phyloP scores from a whole-genome alignment of 2,888 invertebrate genomes.

The Ischnus inquisitorius region DNA sequence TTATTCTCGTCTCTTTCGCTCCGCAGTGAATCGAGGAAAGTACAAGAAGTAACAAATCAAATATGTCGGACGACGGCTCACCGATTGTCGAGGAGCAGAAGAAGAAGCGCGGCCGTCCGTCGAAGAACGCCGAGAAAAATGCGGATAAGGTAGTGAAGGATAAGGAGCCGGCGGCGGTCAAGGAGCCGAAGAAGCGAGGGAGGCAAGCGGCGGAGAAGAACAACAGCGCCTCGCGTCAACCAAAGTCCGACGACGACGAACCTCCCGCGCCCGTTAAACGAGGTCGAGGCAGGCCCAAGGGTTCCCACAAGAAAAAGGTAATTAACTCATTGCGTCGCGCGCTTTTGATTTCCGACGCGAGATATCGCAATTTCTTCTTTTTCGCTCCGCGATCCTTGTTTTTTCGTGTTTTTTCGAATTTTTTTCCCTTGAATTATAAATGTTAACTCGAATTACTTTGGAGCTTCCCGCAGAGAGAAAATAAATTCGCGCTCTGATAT shows the following conservation, averaged over 20 bases:
- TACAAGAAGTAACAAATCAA: slow-evolving; percentile 29
- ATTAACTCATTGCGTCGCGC: not conserved
- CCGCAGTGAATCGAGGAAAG: slow-evolving; percentile 46
- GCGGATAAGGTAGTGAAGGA: slow-evolving; percentile 67
- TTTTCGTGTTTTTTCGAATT: too few relatives aligned
- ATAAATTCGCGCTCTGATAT: slow-evolving; percentile 38
- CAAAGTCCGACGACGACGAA: slow-evolving; percentile 84
- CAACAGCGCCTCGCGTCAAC: slow-evolving; percentile 77
- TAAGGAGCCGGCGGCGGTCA: slow-evolving; percentile 70
- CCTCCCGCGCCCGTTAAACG: slow-evolving; percentile 82
- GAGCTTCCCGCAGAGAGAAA: too few relatives aligned
- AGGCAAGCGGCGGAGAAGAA: slow-evolving; percentile 82
- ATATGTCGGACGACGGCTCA: slow-evolving; percentile 85
- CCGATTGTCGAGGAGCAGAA: slow-evolving; percentile 84
- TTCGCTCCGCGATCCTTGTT: not conserved
- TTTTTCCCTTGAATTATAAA: too few relatives aligned
- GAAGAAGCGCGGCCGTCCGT: slow-evolving; percentile 84
- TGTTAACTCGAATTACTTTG: not conserved
- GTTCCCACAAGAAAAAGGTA: slow-evolving; percentile 84
- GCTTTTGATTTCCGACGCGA: not conserved
- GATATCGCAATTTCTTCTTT: not conserved
- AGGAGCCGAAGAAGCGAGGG: slow-evolving; percentile 83
- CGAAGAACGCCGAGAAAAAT: slow-evolving; percentile 80
- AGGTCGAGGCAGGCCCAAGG: slow-evolving; percentile 84
- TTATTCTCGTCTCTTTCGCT: too few relatives aligned